A percentile compares a stretch with the other conserved stretches of the same genome.
These are phyloP conservation scores for Abrostola triplasia DNA, from an alignment of 2,888 invertebrate genomes.

Conservation along the genomic window DNA sequence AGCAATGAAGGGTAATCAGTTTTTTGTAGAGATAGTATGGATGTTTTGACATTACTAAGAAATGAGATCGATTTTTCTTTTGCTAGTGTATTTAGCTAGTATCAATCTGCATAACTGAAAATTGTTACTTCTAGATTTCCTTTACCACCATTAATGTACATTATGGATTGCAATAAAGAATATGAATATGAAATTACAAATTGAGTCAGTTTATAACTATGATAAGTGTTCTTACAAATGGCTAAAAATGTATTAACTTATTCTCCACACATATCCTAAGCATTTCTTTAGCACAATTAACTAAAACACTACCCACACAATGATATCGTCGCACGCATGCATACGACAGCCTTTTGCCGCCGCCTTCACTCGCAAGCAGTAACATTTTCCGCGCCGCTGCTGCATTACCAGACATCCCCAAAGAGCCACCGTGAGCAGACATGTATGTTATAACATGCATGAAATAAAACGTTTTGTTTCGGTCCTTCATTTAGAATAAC, in stretches of 20 bases:
- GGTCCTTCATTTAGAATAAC: conserved; percentile 8
- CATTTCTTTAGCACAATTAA: conserved; percentile 21
- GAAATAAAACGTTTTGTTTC: conserved; percentile 8
- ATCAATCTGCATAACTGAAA: no score
- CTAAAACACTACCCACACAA: conserved; percentile 31
- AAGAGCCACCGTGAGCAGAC: conserved; percentile 35
- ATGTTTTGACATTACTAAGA: not conserved
- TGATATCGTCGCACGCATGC: conserved; percentile 39
- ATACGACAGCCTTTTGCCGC: conserved; percentile 58
- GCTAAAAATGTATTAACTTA: no score
- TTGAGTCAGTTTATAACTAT: no score
- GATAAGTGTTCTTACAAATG: no score
- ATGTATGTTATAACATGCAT: conserved; percentile 21
- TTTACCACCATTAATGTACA: no score
- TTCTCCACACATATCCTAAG: no score
- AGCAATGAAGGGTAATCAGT: conserved; percentile 45
- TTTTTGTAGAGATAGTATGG: conserved; percentile 18
- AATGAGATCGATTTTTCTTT: not conserved
- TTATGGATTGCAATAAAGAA: no score
- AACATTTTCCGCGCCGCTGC: conserved; percentile 58
- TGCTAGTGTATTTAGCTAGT: no score
- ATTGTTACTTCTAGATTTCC: no score
- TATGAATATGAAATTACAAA: no score
- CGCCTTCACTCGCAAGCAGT: conserved; percentile 61
- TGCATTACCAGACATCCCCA: conserved; percentile 24